Evolutionary conservation across 2,888 invertebrate species (phyloP).

Genomic region (Rotaria magnacalcarata): DNA sequence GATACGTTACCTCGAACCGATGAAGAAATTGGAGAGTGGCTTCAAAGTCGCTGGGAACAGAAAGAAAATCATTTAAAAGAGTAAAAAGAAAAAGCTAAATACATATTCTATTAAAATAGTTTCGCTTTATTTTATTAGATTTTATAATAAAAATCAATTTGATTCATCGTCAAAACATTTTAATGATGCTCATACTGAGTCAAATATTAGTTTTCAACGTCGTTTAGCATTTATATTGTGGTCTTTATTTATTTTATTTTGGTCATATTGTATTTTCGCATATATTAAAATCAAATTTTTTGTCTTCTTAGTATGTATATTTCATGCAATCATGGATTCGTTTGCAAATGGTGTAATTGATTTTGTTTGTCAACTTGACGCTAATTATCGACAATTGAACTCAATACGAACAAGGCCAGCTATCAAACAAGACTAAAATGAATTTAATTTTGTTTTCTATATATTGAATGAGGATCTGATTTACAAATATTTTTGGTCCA

Average conservation of each 20-base stretch:
- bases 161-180: neutral
- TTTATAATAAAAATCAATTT: neutral
- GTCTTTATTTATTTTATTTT: neutral
- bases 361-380: conserved; percentile 12
- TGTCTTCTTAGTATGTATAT: conserved; percentile 8
- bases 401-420: neutral
- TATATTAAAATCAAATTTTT: neutral
- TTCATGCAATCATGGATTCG: neutral
- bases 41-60: conserved; percentile 33
- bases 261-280: neutral
- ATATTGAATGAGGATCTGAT: no score
- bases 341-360: neutral
- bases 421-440: neutral
- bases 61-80: conserved; percentile 42
- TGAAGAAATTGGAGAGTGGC: conserved; percentile 11
- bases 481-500: neutral
- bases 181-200: neutral
- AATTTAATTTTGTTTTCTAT: neutral
- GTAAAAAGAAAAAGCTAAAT: neutral
- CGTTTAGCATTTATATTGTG: neutral
- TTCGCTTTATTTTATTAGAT: neutral
- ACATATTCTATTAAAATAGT: no score
- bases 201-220: neutral
- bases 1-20: neutral
- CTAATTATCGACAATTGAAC: neutral